These are phyloP conservation scores for Anser cygnoides DNA, from an alignment of 2,113 vertebrate genomes.

Conservation along the genomic window DNA sequence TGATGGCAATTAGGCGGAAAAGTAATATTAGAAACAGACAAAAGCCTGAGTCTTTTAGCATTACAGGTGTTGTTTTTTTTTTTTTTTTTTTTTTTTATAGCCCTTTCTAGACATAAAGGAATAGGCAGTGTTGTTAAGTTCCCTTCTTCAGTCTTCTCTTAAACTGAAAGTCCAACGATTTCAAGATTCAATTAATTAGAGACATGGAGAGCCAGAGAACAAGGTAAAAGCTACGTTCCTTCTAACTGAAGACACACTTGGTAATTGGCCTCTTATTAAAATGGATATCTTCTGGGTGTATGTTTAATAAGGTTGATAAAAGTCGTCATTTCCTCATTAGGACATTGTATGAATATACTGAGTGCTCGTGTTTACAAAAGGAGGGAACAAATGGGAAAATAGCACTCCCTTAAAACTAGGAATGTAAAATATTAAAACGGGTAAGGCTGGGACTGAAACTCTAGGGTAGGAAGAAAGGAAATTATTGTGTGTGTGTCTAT, in stretches of 20 bases:
- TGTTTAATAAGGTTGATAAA: constrained; percentile 86
- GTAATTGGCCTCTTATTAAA: constrained; percentile 87
- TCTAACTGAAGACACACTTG: constrained; percentile 85
- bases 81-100: constrained; percentile 64
- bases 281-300: constrained; percentile 82
- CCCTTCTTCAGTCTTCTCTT: constrained; percentile 84
- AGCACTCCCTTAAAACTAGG: constrained; percentile 68
- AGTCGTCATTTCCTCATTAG: constrained; percentile 84
- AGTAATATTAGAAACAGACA: constrained; percentile 98
- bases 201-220: constrained; percentile 84
- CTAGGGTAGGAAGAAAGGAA: not conserved
- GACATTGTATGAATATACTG: constrained; percentile 73
- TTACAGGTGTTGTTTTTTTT: constrained; percentile 86
- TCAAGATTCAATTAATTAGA: constrained; percentile 90
- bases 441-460: constrained; percentile 46
- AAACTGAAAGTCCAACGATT: constrained; percentile 85
- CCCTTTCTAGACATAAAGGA: constrained; percentile 83
- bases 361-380: constrained; percentile 60
- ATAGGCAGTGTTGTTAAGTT: constrained; percentile 86
- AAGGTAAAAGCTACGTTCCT: constrained; percentile 84
- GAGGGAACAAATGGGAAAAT: constrained; percentile 78
- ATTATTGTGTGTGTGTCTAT: not conserved
- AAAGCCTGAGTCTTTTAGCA: constrained; percentile 93
- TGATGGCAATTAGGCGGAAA: constrained; percentile 97
- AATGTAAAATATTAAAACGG: constrained; percentile 71